Conservation (phyloP, 2,113 vertebrate genomes). For the Orthonyx spaldingii region DNA sequence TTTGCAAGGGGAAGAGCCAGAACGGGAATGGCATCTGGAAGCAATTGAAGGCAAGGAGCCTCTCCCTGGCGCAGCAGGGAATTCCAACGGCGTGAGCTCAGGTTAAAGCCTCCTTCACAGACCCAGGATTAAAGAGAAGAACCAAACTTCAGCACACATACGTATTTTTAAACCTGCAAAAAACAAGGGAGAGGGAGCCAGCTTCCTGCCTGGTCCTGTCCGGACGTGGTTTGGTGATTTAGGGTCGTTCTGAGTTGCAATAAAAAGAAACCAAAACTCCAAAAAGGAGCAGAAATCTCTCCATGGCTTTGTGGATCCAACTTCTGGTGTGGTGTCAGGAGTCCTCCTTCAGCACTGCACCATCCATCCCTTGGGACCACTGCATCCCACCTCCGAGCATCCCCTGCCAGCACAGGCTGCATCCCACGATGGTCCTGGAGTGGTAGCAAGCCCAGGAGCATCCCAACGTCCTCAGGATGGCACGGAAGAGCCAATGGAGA, state of each 20-base stretch:
- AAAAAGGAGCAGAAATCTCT: not conserved
- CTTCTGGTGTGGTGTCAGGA: not conserved
- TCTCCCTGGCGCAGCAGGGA: slow-evolving; percentile 42
- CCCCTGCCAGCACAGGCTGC: not conserved
- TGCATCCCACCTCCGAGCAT: not conserved
- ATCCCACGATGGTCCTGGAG: accelerated
- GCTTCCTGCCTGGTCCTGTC: not conserved
- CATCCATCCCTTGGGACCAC: not conserved
- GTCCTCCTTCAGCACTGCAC: not conserved
- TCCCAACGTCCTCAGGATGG: not conserved
- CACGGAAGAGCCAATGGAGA: accelerated
- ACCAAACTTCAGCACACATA: not conserved
- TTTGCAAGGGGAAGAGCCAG: not conserved
- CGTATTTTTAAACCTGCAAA: not conserved
- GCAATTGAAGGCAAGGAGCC: slow-evolving; percentile 32
- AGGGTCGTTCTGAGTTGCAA: not conserved
- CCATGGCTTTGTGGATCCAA: not conserved
- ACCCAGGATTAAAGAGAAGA: not conserved
- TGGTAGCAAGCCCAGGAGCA: not conserved
- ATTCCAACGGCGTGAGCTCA: slow-evolving; percentile 60
- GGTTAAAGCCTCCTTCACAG: slow-evolving; percentile 22
- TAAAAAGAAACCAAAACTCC: not conserved
- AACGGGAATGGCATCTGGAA: slow-evolving; percentile 48
- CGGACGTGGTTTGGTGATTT: accelerated
- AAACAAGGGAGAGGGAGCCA: not conserved